Evolutionary conservation across 2,113 vertebrate genomes (phyloP), one percentile per base, ranked within the genome.

Genomic region (Cnemophilus loriae): DNA sequence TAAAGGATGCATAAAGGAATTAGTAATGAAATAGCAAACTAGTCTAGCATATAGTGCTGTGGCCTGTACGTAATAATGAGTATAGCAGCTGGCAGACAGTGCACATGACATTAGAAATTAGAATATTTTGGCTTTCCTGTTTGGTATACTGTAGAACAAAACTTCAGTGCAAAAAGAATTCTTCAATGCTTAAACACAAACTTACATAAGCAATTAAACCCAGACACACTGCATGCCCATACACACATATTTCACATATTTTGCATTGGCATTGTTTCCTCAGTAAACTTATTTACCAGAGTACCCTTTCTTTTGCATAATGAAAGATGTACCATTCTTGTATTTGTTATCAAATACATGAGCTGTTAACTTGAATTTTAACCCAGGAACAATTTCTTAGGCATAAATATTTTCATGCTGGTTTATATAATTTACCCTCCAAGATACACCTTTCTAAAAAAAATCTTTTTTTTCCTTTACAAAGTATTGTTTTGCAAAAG

Each of bases 61-160:
- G 47, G 49, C 69, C 53, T 93, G n/a, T 70, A 74, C 0, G 1
- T 70, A 95, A 68, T 87, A 97, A 96, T 77, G 81, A 90, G 60
- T 64, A 96, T 81, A 93, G 77, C 81, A 97, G 82, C 89, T 97
- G 87, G 79, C 68, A 94, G 82, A 95, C 69, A 88, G 52, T 89
- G 57, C 41, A 94, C 96, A 96, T 89, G 81, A 55, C 61, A 75
- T 49, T 78, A 80, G 71, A 97, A 96, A 90, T 95, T 94, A 95
- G 46, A 84, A 90, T 90, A 95, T 83, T 92, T 97, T 93, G 56
- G 65, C 53, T 96, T 96, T 77, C 42, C 39, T 80, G 13, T 87
- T 93, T 10, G 4, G 28, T 84, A 7, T 84, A 32, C 52, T 92
- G 39, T 65, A 75, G 74, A 93, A 87, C 37, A 95, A 86, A 76